Conservation (phyloP, 1,140 invertebrate genomes). For the Trichomalopsis sarcophagae region DNA sequence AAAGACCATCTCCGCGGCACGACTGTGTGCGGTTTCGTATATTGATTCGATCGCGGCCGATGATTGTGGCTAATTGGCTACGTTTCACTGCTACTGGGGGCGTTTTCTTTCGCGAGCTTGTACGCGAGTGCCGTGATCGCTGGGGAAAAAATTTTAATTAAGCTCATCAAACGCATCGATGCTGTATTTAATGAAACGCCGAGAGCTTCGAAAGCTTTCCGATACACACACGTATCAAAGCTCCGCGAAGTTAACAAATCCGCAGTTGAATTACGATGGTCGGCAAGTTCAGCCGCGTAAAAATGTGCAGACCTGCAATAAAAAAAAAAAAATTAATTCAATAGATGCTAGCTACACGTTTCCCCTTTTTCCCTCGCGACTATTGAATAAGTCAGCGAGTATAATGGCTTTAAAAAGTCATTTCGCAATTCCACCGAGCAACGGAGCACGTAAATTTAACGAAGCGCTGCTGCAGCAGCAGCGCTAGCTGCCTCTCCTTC, state of each 20-base stretch:
- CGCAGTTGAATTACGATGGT: too few relatives aligned
- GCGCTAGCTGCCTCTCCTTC: not conserved
- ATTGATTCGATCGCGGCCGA: not conserved
- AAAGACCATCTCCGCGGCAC: too few relatives aligned
- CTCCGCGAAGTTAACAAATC: too few relatives aligned
- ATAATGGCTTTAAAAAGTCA: constrained; percentile 36
- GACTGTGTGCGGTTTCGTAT: not conserved
- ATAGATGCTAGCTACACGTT: not conserved
- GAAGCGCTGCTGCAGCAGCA: constrained; percentile 12
- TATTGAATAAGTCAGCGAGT: not conserved
- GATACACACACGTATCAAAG: too few relatives aligned
- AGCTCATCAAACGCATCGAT: too few relatives aligned
- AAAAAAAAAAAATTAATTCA: not conserved
- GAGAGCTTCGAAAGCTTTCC: too few relatives aligned
- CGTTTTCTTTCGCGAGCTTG: too few relatives aligned
- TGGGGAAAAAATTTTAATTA: too few relatives aligned
- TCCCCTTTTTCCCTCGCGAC: not conserved
- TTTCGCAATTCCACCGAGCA: constrained; percentile 1
- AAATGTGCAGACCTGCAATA: not conserved
- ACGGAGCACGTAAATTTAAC: constrained; percentile 43
- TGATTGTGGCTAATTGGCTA: not conserved
- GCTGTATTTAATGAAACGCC: too few relatives aligned
- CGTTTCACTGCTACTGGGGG: too few relatives aligned
- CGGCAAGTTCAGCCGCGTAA: not conserved
- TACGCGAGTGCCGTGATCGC: too few relatives aligned